Evolutionary conservation across 2,113 vertebrate genomes (phyloP), one percentile per base, ranked within the genome.

Genomic region (Cavia porcellus): DNA sequence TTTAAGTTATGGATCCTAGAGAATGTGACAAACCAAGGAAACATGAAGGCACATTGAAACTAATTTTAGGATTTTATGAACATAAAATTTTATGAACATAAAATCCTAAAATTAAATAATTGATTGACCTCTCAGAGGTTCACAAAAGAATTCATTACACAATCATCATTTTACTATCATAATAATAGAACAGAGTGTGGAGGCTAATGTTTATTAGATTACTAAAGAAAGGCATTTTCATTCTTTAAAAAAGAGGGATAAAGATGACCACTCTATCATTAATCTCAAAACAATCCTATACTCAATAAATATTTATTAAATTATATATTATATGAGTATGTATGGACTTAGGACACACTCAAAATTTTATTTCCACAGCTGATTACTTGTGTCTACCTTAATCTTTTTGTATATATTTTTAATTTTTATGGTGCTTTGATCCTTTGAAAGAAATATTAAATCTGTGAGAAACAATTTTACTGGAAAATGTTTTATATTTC

Each of bases 171-270:
- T 68, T 35, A 74, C 5, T 59, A 50, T 50, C n/a, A 38, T 62
- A 89, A 28, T 64, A 30, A 64, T 10, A 62, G 24, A 24, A 62
- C 25, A 62, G 50, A 79, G 20, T 19, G 25, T 59, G 38, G 32
- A 52, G 20, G 28, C 28, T 12, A n/a, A 11, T 25, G n/a, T 24
- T 17, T 55, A 90, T 92, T 84, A 88, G 25, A 70, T n/a, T 52
- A 83, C 75, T 45, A 62, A 90, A 52, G 77, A 85, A 91, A 45
- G 83, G 42, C 47, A 68, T n/a, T 87, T 85, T 89, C 45, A 74
- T 74, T 24, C 70, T 92, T 87, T 55, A 55, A 45, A n/a, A 89
- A 89, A 57, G 92, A 72, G 47, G n/a, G 59, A 50, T 86, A 32
- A 81, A 89, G 42, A 81, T n/a, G 61, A 66, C 15, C 62, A 47